phyloP scores from a whole-genome alignment of 2,888 invertebrate species.

The Lepidochitona cinerea region DNA sequence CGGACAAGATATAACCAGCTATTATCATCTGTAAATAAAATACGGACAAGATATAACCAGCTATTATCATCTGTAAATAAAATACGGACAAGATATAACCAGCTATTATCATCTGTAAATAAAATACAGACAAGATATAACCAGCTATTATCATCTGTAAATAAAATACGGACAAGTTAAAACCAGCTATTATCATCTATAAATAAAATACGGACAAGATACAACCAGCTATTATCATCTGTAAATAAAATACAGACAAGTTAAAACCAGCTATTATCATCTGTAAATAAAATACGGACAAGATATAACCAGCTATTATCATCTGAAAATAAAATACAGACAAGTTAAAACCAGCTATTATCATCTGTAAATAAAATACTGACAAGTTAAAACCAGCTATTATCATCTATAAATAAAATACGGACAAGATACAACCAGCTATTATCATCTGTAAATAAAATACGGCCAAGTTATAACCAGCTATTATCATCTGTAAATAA shows the following conservation, averaged over 20 bases:
- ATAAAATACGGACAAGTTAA: background rate
- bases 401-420: no score
- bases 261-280: no score
- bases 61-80: background rate
- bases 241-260: background rate
- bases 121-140: background rate
- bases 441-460: no score
- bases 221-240: background rate
- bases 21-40: background rate
- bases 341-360: background rate
- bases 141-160: background rate
- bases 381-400: background rate
- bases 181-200: background rate
- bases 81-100: background rate
- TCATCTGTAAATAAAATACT: background rate
- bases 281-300: slow-evolving; percentile 83
- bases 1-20: background rate
- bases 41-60: background rate
- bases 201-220: background rate
- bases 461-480: background rate
- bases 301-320: slow-evolving; percentile 85
- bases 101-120: background rate
- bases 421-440: no score
- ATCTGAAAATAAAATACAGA: slow-evolving; percentile 58
- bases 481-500: background rate